A percentile compares a stretch with the other conserved stretches of the same genome.
Evolutionary conservation across 1,140 invertebrate genomes (phyloP).

Genomic region (Steinernema khuongi): DNA sequence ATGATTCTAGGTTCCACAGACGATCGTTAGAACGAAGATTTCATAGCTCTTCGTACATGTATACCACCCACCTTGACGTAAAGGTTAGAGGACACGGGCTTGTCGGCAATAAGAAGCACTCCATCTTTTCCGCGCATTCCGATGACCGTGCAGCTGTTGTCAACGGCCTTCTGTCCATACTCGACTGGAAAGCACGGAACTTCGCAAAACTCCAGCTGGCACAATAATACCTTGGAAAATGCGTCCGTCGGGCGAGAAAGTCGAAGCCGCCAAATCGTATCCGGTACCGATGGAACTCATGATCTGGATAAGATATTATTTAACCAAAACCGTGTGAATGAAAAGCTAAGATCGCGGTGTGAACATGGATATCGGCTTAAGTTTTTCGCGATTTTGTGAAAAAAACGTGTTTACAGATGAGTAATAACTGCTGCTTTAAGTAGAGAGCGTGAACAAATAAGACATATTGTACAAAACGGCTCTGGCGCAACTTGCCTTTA

Average conservation of each 20-base stretch:
- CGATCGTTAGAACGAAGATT: neutral
- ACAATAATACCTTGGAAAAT: constrained; percentile 51
- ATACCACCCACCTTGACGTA: constrained; percentile 70
- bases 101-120: constrained; percentile 93
- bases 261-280: constrained; percentile 89
- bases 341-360: neutral
- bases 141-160: constrained; percentile 94
- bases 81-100: constrained; percentile 90
- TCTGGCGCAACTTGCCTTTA: neutral
- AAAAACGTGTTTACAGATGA: neutral
- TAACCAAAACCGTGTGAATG: neutral
- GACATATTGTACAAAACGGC: neutral
- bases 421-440: neutral
- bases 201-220: constrained; percentile 20
- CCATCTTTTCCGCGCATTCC: constrained; percentile 90
- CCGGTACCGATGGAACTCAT: constrained; percentile 95
- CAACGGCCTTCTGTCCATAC: constrained; percentile 97
- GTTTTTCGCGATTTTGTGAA: too few relatives aligned
- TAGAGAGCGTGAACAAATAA: neutral
- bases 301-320: neutral
- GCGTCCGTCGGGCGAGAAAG: constrained; percentile 93
- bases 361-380: neutral
- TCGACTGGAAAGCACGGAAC: constrained; percentile 98
- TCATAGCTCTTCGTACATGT: too few relatives aligned
- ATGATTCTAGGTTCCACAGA: neutral